These are phyloP conservation scores for Anhinga anhinga DNA, from an alignment of 2,113 vertebrate genomes.

Conservation along the genomic window DNA sequence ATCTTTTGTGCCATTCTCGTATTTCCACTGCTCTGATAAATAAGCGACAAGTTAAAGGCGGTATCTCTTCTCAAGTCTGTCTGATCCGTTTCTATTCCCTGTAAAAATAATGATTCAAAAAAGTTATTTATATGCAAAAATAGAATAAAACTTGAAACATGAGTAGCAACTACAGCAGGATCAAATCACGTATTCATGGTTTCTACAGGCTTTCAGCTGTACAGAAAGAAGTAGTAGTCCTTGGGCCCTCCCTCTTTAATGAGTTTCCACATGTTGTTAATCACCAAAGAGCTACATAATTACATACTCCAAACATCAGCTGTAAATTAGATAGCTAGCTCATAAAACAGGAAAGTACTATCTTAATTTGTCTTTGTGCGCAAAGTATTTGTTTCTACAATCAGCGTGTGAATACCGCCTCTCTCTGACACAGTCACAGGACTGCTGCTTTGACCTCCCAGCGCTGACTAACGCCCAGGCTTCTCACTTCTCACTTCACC, in stretches of 20 bases:
- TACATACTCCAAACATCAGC: not conserved
- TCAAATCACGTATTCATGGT: not conserved
- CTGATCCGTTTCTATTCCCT: conserved; percentile 92
- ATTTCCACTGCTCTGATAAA: conserved; percentile 93
- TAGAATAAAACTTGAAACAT: not conserved
- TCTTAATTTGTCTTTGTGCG: not conserved
- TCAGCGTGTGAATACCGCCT: not conserved
- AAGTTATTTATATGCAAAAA: not conserved
- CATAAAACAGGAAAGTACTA: not conserved
- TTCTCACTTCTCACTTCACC: not conserved
- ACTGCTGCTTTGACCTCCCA: not conserved
- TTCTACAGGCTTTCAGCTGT: not conserved
- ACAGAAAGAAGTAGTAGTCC: not conserved
- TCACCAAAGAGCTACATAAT: not conserved
- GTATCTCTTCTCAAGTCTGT: conserved; percentile 90
- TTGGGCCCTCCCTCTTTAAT: not conserved
- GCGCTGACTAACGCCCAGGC: rapidly evolving
- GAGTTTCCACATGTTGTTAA: not conserved
- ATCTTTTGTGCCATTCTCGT: conserved; percentile 82
- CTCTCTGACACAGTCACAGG: not conserved
- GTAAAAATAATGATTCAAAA: not conserved
- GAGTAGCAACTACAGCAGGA: not conserved
- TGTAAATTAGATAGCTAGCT: not conserved
- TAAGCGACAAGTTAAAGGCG: conserved; percentile 92
- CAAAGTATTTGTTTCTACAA: not conserved